These are phyloP conservation scores for Xylota segnis DNA, from an alignment of 2,888 invertebrate species.

Conservation along the genomic window DNA sequence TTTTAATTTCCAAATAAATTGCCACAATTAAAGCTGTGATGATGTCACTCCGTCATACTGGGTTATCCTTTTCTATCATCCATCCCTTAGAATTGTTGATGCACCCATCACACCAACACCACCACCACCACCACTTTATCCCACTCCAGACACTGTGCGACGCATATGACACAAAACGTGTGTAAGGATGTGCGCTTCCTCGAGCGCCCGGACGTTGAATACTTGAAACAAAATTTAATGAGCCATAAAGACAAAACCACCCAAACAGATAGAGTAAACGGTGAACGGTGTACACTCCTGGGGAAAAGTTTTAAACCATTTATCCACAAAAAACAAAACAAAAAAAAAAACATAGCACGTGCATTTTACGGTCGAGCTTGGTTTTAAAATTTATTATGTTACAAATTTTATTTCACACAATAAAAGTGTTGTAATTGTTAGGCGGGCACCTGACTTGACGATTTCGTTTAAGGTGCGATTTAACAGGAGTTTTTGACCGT, in stretches of 20 bases:
- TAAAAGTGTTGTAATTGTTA: constrained; percentile 6
- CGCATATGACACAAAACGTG: constrained; percentile 25
- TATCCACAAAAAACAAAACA: background rate
- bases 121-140: too few relatives aligned
- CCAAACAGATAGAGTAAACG: constrained; percentile 21
- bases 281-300: constrained; percentile 23
- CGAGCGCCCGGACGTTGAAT: constrained; percentile 58
- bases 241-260: constrained; percentile 74
- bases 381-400: constrained; percentile 22
- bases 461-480: background rate
- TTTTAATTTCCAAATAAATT: constrained; percentile 76
- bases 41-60: constrained; percentile 64
- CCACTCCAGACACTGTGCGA: constrained; percentile 18
- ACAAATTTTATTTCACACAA: constrained; percentile 25
- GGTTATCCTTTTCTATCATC: constrained; percentile 44
- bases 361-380: constrained; percentile 10
- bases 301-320: constrained; percentile 48
- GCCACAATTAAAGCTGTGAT: constrained; percentile 75
- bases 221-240: constrained; percentile 74
- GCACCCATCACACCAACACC: background rate
- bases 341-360: constrained; percentile 1
- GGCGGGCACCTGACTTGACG: background rate
- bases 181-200: background rate
- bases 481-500: too few relatives aligned
- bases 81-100: constrained; percentile 1